Percentiles rank a stretch among this genome's conserved stretches.
Evolutionary conservation across 1,140 invertebrate genomes (phyloP).

Genomic region (Globodera rostochiensis): DNA sequence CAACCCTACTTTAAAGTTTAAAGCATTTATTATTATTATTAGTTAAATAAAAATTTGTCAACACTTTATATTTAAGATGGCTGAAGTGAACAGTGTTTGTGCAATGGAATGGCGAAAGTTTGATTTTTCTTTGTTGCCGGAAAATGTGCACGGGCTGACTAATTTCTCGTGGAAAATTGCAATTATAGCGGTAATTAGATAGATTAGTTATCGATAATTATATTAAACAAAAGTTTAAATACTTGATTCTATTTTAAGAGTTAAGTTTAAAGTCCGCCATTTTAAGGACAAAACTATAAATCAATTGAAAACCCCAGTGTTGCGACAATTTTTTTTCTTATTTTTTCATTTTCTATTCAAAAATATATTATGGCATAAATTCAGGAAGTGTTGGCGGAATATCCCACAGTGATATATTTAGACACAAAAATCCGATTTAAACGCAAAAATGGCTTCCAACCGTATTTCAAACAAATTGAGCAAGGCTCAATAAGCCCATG

Average conservation of each 20-base stretch:
- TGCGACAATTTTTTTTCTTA: too few relatives aligned
- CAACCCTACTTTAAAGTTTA: too few relatives aligned
- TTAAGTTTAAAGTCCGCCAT: background rate
- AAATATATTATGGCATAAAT: too few relatives aligned
- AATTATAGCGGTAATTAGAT: constrained; percentile 11
- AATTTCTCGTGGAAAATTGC: constrained; percentile 24
- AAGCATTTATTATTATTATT: too few relatives aligned
- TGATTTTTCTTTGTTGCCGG: constrained; percentile 13
- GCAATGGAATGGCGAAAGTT: constrained; percentile 10
- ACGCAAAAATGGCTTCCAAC: constrained; percentile 5
- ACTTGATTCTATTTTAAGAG: too few relatives aligned
- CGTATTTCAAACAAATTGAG: constrained; percentile 16
- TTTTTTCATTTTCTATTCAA: too few relatives aligned
- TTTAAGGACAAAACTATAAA: background rate
- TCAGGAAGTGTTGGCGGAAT: constrained; percentile 15
- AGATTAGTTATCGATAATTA: too few relatives aligned
- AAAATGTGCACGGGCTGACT: background rate
- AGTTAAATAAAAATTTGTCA: background rate
- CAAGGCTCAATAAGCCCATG: constrained; percentile 5
- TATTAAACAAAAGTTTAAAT: too few relatives aligned
- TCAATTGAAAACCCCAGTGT: too few relatives aligned
- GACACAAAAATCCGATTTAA: constrained; percentile 6
- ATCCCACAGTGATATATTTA: constrained; percentile 10
- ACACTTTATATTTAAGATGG: background rate
- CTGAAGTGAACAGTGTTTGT: constrained; percentile 15